Evolutionary conservation across 2,888 invertebrate genomes (phyloP).

Genomic region (Ceramica pisi): DNA sequence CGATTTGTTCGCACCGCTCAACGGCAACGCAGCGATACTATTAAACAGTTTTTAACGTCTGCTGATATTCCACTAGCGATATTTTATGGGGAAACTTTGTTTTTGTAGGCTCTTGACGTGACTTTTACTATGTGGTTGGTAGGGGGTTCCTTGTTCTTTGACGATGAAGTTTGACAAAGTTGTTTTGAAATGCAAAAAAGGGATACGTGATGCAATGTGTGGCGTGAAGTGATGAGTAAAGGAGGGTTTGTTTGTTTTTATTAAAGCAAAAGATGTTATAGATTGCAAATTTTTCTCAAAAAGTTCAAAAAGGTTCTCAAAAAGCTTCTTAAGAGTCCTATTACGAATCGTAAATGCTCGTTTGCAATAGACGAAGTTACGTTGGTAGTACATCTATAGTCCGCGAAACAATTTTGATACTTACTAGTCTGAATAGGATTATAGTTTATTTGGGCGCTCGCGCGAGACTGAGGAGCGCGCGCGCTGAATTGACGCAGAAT

Average conservation of each 20-base stretch:
- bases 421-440: too few relatives aligned
- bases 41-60: slow-evolving; percentile 67
- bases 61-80: slow-evolving; percentile 48
- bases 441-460: too few relatives aligned
- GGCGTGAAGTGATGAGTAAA: background rate
- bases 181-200: slow-evolving; percentile 28
- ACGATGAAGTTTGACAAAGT: slow-evolving; percentile 36
- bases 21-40: slow-evolving; percentile 57
- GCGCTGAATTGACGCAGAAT: too few relatives aligned
- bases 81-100: slow-evolving; percentile 61
- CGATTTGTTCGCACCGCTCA: slow-evolving; percentile 58
- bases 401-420: too few relatives aligned
- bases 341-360: too few relatives aligned
- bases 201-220: slow-evolving; percentile 53
- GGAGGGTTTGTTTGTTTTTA: slow-evolving; percentile 36
- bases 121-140: slow-evolving; percentile 19
- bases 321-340: too few relatives aligned
- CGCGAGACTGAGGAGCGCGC: too few relatives aligned
- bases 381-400: too few relatives aligned
- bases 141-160: slow-evolving; percentile 5
- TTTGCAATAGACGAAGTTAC: too few relatives aligned
- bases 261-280: slow-evolving; percentile 1
- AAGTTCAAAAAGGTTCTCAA: too few relatives aligned
- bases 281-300: too few relatives aligned
- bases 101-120: slow-evolving; percentile 38